Evolutionary conservation across 2,888 invertebrate genomes (phyloP).

Genomic region (Agrilus biguttatus): DNA sequence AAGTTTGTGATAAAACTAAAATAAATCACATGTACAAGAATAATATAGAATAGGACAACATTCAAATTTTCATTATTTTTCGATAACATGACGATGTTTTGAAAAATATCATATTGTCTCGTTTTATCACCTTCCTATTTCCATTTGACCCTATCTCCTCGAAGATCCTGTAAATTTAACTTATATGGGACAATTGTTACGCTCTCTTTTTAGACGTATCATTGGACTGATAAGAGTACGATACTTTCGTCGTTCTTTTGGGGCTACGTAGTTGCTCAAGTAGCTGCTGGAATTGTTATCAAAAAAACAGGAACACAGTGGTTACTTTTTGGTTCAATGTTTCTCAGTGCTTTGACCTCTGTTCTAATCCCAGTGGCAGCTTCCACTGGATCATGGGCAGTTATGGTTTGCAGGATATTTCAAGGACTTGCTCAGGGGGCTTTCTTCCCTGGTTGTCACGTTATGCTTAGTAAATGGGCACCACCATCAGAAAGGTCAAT

Average conservation of each 20-base stretch:
- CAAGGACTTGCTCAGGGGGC: slow-evolving; percentile 58
- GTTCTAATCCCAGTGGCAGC: slow-evolving; percentile 51
- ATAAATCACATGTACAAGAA: too few relatives aligned
- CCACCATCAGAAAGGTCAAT: slow-evolving; percentile 49
- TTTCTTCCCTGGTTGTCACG: slow-evolving; percentile 50
- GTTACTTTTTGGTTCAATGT: slow-evolving; percentile 38
- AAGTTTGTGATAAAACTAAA: too few relatives aligned
- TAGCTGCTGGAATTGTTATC: slow-evolving; percentile 51
- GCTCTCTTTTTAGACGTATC: background rate
- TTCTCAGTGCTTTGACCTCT: slow-evolving; percentile 44
- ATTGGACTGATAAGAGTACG: too few relatives aligned
- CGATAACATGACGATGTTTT: too few relatives aligned
- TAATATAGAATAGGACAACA: too few relatives aligned
- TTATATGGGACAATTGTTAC: too few relatives aligned
- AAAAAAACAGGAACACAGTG: slow-evolving; percentile 54
- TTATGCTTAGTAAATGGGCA: slow-evolving; percentile 54
- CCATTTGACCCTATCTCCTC: too few relatives aligned
- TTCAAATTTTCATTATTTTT: too few relatives aligned
- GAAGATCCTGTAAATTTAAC: too few relatives aligned
- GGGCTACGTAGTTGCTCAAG: slow-evolving; percentile 54
- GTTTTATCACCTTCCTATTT: too few relatives aligned
- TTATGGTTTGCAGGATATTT: slow-evolving; percentile 45
- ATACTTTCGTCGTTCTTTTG: slow-evolving; percentile 21
- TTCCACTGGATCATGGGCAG: slow-evolving; percentile 39
- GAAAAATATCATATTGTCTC: too few relatives aligned